These are phyloP conservation scores for Augiades crinisus DNA, from an alignment of 2,888 invertebrate species.

Conservation along the genomic window DNA sequence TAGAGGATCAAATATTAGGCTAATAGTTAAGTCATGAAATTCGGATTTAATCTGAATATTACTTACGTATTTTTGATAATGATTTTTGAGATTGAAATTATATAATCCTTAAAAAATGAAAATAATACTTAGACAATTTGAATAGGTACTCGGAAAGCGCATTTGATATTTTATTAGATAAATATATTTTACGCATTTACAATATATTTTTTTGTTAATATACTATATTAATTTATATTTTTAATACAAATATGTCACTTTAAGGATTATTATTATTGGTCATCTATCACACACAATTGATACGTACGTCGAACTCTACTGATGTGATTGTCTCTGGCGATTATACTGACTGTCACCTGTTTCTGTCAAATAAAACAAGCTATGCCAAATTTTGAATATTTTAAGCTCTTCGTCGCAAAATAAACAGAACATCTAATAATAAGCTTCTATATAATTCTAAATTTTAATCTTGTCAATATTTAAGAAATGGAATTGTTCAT, in stretches of 20 bases:
- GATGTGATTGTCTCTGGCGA: not conserved
- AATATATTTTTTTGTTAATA: not conserved
- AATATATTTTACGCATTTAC: not conserved
- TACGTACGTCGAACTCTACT: constrained; percentile 49
- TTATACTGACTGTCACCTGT: not conserved
- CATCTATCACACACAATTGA: constrained; percentile 71
- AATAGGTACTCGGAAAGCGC: no score
- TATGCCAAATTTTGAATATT: not conserved
- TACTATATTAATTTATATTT: not conserved
- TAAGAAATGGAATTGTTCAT: no score
- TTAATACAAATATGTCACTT: constrained; percentile 25
- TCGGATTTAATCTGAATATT: no score
- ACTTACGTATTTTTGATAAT: no score
- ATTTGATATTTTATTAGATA: not conserved
- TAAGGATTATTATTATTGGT: constrained; percentile 51
- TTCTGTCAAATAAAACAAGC: not conserved
- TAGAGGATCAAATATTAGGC: not conserved
- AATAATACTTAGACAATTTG: no score
- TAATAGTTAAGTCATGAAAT: no score
- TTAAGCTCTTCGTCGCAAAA: no score
- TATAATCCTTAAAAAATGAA: no score
- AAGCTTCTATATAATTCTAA: no score
- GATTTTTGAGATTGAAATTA: no score
- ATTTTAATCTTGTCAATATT: no score
- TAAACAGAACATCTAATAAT: no score